phyloP scores from a whole-genome alignment of 1,140 invertebrate genomes.

The Apocrypta bakeri region DNA sequence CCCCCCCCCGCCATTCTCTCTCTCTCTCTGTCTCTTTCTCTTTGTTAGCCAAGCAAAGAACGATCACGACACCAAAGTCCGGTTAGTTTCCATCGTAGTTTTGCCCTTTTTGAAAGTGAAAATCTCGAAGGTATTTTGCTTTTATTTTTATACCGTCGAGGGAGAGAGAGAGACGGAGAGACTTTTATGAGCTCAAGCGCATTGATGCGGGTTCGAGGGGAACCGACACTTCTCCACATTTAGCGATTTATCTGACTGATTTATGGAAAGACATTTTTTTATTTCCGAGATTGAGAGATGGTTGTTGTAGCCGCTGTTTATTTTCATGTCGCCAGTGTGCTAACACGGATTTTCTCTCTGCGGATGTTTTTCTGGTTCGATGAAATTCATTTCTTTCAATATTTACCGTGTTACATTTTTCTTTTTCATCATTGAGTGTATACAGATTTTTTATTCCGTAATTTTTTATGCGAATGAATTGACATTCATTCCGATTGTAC shows the following conservation, averaged over 20 bases:
- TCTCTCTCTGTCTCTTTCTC: slow-evolving; percentile 4
- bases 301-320: not conserved
- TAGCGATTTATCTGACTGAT: not conserved
- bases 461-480: no score
- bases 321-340: not conserved
- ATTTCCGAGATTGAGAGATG: not conserved
- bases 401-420: no score
- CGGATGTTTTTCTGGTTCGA: not conserved
- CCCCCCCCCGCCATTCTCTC: no score
- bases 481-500: no score
- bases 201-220: slow-evolving; percentile 2
- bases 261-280: not conserved
- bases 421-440: no score
- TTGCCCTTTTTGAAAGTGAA: slow-evolving; percentile 41
- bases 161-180: not conserved
- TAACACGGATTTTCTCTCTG: not conserved
- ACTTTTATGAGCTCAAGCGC: slow-evolving; percentile 32
- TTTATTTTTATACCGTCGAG: slow-evolving; percentile 12
- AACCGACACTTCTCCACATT: not conserved
- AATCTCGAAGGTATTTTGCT: slow-evolving; percentile 24
- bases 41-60: slow-evolving; percentile 33
- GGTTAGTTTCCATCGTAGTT: slow-evolving; percentile 6
- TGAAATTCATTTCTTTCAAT: no score
- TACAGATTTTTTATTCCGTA: no score
- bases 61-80: slow-evolving; percentile 1